Evolutionary conservation across 2,113 vertebrate species (phyloP), one percentile per base, ranked within the genome.

Genomic region (Microtus pennsylvanicus): DNA sequence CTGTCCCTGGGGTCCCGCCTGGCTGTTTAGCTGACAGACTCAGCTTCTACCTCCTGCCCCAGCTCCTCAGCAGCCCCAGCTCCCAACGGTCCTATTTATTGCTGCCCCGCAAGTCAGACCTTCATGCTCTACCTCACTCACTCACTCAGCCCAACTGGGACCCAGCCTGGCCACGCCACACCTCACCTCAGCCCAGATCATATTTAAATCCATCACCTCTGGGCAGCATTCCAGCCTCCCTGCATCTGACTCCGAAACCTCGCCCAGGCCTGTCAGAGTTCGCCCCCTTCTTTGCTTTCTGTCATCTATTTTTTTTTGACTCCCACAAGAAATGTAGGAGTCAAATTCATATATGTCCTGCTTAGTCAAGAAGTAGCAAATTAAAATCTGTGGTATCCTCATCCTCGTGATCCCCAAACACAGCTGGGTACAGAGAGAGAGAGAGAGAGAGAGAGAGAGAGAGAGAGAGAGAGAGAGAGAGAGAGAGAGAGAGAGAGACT

Each of bases 361-460:
- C 50, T 58, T 80, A 63, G 35, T 82, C 22, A 86, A 69, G 65
- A 47, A 70, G 89, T 67, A 42, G 81, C 52, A 89, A 74, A 76
- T 67, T 47, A 30, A 91, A 42, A 88, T 26, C 30, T 92, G 4
- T 21, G 63, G n/a, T 77, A 38, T 61, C 28, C 17, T 42, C 14
- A 65, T 38, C 78, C 26, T 74, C 12, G 1, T 58, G 77, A 58
- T 47, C 76, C 69, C 63, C 0, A 33, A 74, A 86, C 33, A 45
- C 50, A 33, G 4, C 1, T 2, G 11, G 13, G 0, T 38, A n/a
- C 0, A 87, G 0, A 47, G 58, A 38, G 24, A 52, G 26, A 38
- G 30, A 42, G 42, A 42, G n/a, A n/a, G n/a, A n/a, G 24, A 28
- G 61, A 81, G 30, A 0, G 28, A n/a, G 24, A 28, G 61, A 81